A percentile compares a stretch with the other conserved stretches of the same genome.
These are phyloP conservation scores for Apostichopus parvimensis DNA, from an alignment of 35 echinoderm and acorn worm species.

Conservation along the genomic window DNA sequence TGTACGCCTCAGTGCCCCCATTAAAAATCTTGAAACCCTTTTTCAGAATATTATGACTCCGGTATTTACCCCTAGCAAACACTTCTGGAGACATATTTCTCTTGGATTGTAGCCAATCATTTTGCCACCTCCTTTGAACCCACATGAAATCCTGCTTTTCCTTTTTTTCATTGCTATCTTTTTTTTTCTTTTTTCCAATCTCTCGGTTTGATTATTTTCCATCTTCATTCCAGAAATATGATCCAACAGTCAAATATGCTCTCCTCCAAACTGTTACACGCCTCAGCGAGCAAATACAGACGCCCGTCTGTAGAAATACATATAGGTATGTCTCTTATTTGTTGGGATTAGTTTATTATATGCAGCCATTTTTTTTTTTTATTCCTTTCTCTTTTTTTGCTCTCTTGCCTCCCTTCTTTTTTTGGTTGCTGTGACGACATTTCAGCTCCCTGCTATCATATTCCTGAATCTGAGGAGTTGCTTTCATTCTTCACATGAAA, in stretches of 20 bases:
- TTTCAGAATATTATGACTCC: background rate
- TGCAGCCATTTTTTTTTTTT: slow-evolving; percentile 15
- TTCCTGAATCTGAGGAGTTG: slow-evolving; percentile 30
- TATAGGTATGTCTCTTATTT: slow-evolving; percentile 55
- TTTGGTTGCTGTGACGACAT: background rate
- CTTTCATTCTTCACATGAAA: slow-evolving; percentile 45
- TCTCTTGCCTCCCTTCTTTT: background rate
- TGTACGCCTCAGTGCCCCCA: slow-evolving; percentile 12
- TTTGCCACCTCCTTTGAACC: slow-evolving; percentile 38
- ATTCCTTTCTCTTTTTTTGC: background rate
- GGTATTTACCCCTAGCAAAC: slow-evolving; percentile 25
- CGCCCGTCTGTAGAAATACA: slow-evolving; percentile 51
- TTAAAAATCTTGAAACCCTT: background rate
- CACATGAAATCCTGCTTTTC: slow-evolving; percentile 6
- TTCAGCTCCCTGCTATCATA: slow-evolving; percentile 13
- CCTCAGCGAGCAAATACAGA: slow-evolving; percentile 44
- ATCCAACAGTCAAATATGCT: slow-evolving; percentile 51
- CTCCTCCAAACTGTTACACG: slow-evolving; percentile 48
- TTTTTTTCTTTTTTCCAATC: slow-evolving; percentile 30
- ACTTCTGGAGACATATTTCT: slow-evolving; percentile 40
- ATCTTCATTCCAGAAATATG: slow-evolving; percentile 53
- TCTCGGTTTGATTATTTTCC: slow-evolving; percentile 50
- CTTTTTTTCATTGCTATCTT: background rate
- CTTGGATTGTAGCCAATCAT: slow-evolving; percentile 33
- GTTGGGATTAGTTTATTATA: slow-evolving; percentile 50